Conservation (phyloP, 1,140 invertebrate species). For the Zaprionus africanus region DNA sequence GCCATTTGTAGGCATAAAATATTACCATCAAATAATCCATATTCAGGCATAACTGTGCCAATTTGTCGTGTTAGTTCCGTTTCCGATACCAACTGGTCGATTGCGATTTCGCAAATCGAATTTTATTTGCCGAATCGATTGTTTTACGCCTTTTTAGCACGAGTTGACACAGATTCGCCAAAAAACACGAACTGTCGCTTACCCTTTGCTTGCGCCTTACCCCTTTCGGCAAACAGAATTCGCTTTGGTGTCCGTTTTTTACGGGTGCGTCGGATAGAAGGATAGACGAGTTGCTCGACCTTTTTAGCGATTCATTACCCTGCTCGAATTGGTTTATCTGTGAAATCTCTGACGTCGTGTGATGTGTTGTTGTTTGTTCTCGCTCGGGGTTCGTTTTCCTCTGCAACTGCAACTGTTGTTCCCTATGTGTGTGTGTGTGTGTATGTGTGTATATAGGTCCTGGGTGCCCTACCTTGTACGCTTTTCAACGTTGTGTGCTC, state of each 20-base stretch:
- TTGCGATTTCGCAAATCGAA: conserved; percentile 66
- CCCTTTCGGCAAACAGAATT: conserved; percentile 61
- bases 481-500: conserved; percentile 77
- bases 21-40: conserved; percentile 47
- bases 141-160: conserved; percentile 79
- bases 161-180: conserved; percentile 62
- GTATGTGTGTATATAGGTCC: conserved; percentile 11
- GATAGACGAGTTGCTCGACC: conserved; percentile 60
- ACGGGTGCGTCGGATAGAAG: conserved; percentile 20
- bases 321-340: conserved; percentile 84
- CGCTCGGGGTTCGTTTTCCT: conserved; percentile 23
- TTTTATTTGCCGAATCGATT: conserved; percentile 79
- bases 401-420: conserved; percentile 9
- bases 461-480: conserved; percentile 58
- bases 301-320: conserved; percentile 84
- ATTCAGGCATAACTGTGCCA: conserved; percentile 45
- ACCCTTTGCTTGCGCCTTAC: conserved; percentile 55
- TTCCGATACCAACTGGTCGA: conserved; percentile 26
- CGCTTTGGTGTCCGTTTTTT: conserved; percentile 76
- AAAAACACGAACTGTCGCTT: conserved; percentile 23
- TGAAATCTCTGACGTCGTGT: conserved; percentile 75
- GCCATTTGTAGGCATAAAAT: conserved; percentile 44
- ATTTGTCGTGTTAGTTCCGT: conserved; percentile 61
- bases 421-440: too few relatives aligned
- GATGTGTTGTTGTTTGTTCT: conserved; percentile 45